Base-by-base conservation (phyloP, 2,113 vertebrate species). In the Prionailurus bengalensis region DNA sequence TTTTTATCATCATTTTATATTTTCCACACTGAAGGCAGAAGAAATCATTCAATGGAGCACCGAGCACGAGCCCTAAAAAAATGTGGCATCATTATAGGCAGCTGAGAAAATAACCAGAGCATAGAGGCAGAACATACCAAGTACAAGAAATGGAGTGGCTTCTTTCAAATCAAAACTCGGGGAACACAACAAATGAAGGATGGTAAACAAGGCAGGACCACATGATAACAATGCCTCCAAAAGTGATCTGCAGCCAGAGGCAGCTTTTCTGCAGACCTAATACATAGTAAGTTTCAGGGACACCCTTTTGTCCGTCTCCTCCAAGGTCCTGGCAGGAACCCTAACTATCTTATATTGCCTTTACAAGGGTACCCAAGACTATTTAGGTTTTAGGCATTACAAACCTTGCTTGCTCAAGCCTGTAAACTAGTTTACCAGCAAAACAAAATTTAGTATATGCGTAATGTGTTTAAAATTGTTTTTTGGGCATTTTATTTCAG, bases 151-250 rank as follows among this genome's bases (percentile, higher is more conserved):
- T 76, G 42, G 27, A 42, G 39, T 71, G 66, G 23, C 17, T 66
- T 80, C 66, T 95, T 95, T 96, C 71, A 96, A 91, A 89, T 13
- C 45, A 79, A 85, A 39, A 91, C 45, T 88, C 29, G 29, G 58
- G 31, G 58, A 84, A 80, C 73, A 68, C n/a, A 80, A 45, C 36
- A 48, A 53, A 65, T 53, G 5, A 81, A 81, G 53, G 66, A 61
- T 66, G 51, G 45, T 71, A 31, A 83, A 55, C 29, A 55, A 55
- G 74, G 14, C 13, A 76, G 85, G 19, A 21, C 42, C 25, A 68
- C 29, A 73, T 6, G 39, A 16, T 90, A 53, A 63, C 65, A 58
- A 61, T 33, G 58, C 63, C 74, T 91, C 39, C 39, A 53, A 84
- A 73, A n/a, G 65, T 13, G 51, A 83, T 73, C 39, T 73, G 53